Base-by-base conservation (phyloP, 1,140 invertebrate genomes). In the Formica selysi region DNA sequence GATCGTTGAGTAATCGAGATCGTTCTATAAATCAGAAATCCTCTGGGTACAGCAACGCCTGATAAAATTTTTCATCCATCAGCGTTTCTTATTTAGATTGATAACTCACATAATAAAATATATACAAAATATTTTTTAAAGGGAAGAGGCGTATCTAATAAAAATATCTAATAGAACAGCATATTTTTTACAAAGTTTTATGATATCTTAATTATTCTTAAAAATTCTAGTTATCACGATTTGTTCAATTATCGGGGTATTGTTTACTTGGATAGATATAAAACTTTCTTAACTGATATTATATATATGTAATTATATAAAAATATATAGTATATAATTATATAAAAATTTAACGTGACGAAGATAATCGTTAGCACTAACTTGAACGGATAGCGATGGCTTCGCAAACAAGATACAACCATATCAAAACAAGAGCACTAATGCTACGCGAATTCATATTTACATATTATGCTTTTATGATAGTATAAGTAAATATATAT, bases 21-120 rank as follows among this genome's bases (percentile, higher is more conserved):
- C 0, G 90, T 88, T 68, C 81, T 90, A 26, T 91, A 87, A 22
- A 87, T 57, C 29, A 92, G 36, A 54, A 91, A 87, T 51, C 74
- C 86, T 67, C 70, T 89, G 8, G 78, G 3, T 59, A 36, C 13
- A 10, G 11, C 16, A 19, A 41, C 41, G 3, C 67, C 89, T 90
- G 41, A 65, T 44, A 61, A 83, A 51, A 73, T 36, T 8, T 73
- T 73, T 2, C 0, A 11, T 26, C 1, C 4, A 10, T 80, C 29
- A 80, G 2, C 26, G 5, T 26, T 16, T 61, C 10, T 70, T 44
- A 41, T 10, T 51, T 51, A 59, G 71, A n/a, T 29, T 59, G 4
- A 11, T 11, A 26, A 68, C 0, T 44, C 38, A 54, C 4, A 13
- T 19, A 36, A 65, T 65, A 32, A 78, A 78, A 64, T 48, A 48